These are phyloP conservation scores for Stegostoma tigrinum DNA, from an alignment of 2,113 vertebrate species.

Conservation along the genomic window DNA sequence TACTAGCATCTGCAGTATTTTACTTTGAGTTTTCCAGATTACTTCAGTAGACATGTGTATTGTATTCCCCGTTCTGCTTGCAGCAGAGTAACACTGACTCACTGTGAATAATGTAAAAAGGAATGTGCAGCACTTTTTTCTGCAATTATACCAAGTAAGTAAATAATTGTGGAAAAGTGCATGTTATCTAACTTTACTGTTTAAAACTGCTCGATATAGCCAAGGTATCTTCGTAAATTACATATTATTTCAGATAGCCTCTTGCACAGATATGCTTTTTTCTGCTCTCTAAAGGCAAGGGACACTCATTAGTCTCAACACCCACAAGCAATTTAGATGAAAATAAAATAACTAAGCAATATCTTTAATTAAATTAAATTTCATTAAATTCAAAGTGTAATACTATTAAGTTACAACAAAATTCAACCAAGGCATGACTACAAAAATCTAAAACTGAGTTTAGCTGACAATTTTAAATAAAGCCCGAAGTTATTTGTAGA, in stretches of 20 bases:
- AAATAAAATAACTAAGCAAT: conserved; percentile 55
- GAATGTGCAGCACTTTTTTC: neutral
- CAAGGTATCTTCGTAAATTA: conserved; percentile 21
- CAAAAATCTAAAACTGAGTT: conserved; percentile 2
- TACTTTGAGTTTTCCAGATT: neutral
- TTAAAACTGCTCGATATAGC: conserved; percentile 51
- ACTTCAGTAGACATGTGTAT: neutral
- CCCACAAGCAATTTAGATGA: conserved; percentile 60
- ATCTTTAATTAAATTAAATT: conserved; percentile 64
- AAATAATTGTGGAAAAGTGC: conserved; percentile 59
- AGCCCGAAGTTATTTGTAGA: neutral
- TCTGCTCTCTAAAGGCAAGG: conserved; percentile 52
- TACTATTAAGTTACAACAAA: conserved; percentile 40
- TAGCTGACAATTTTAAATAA: conserved; percentile 8
- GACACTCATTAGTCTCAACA: conserved; percentile 64
- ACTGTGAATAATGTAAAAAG: neutral
- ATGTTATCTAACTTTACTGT: conserved; percentile 50
- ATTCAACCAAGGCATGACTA: conserved; percentile 44
- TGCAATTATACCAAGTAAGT: conserved; percentile 45
- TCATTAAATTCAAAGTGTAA: conserved; percentile 68
- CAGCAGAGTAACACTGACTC: neutral
- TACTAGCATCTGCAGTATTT: neutral
- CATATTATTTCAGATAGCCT: conserved; percentile 23
- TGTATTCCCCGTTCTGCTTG: neutral
- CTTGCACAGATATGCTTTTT: conserved; percentile 43